phyloP scores from a whole-genome alignment of 1,140 invertebrate species.

The Hirudo medicinalis region DNA sequence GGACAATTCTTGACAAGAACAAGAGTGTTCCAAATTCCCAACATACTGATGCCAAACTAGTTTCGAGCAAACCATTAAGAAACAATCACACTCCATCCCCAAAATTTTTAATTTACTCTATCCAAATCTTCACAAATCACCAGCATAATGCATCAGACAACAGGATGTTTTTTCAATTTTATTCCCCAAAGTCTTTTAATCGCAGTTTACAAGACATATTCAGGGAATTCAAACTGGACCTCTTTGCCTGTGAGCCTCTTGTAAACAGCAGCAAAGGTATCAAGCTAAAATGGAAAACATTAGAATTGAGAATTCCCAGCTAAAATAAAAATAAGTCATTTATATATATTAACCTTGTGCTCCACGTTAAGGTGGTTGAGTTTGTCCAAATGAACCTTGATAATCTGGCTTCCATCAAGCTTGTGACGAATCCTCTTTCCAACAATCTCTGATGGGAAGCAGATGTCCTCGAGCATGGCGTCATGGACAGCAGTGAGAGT shows the following conservation, averaged over 20 bases:
- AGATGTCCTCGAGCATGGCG: conserved; percentile 86
- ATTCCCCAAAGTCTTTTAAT: background rate
- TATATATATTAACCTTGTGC: conserved; percentile 68
- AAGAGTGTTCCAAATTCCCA: no score
- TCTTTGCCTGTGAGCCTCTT: conserved; percentile 97
- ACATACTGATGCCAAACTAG: no score
- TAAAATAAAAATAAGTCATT: background rate
- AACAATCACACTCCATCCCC: no score
- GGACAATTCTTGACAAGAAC: no score
- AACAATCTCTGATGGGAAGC: conserved; percentile 97
- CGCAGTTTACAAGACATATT: conserved; percentile 53
- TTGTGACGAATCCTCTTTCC: conserved; percentile 92
- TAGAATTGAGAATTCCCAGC: background rate
- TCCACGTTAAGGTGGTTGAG: conserved; percentile 97
- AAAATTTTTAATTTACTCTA: no score
- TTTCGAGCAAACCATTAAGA: no score
- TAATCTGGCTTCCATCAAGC: conserved; percentile 83
- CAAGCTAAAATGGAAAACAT: conserved; percentile 57
- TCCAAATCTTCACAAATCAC: no score
- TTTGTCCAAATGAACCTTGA: conserved; percentile 97
- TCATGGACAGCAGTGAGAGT: conserved; percentile 95
- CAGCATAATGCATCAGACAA: no score
- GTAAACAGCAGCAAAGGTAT: conserved; percentile 94
- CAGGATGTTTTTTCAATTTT: no score
- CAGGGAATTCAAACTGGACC: conserved; percentile 97